Base-by-base conservation (phyloP, 2,113 vertebrate species). In the Charadrius vociferus region DNA sequence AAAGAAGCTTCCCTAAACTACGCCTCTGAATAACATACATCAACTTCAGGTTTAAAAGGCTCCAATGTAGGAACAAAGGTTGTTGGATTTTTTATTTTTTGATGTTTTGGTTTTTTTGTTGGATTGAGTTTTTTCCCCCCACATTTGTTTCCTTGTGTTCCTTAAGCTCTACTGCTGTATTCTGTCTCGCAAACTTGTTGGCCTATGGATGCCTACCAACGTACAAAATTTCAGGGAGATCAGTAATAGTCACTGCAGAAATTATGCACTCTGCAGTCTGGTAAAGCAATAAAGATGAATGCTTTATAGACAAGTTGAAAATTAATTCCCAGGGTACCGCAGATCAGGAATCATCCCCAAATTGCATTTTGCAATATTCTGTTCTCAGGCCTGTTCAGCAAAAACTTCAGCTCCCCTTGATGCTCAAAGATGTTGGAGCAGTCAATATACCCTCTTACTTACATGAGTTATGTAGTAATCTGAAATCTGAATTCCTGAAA, bases 401-500 rank as follows among this genome's bases (percentile, higher is more conserved):
- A 83, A 92, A 86, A 62, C n/a, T 81, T 90, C 63, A 45, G 3
- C 12, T 82, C 19, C 6, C 8, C 8, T 90, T 92, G 9, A 55
- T 92, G 12, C 20, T 77, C 37, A 47, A 32, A 52, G 9, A 1
- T n/a, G 12, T 62, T 30, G n/a, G 32, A 88, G 13, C 6, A 70
- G 9, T 58, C 22, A 77, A 26, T 63, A 67, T 19, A 26, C 8
- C 19, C 21, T 61, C 7, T 45, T 82, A n/a, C 17, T 41, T 73
- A 41, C 21, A 20, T 21, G 34, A 66, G 10, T 39, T 65, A 20
- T 70, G 15, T 19, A 56, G 43, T 27, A 13, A 55, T 78, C n/a
- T 81, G 49, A 79, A 89, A 75, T 63, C 30, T 32, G 47, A 89
- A 68, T 61, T 79, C 26, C 26, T 85, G 70, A 80, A 95, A 82